These are phyloP conservation scores for Amblyopsis rosae DNA, from an alignment of 2,113 vertebrate species.

Conservation along the genomic window DNA sequence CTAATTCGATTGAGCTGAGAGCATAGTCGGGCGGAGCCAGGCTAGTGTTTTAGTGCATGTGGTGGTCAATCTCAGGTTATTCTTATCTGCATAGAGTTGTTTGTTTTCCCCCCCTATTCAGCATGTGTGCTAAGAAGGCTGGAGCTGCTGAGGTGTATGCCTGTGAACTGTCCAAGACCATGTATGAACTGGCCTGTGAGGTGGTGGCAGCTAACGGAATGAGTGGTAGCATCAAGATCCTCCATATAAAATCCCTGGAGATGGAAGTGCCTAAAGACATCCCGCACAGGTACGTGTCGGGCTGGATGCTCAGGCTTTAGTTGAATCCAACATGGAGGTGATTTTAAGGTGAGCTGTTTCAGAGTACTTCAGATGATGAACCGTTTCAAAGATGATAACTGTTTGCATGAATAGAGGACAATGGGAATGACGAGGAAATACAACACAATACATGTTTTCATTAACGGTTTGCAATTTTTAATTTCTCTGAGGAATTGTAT, in stretches of 20 bases:
- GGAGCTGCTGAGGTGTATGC: constrained; percentile 88
- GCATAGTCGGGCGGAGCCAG: no score
- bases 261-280: constrained; percentile 91
- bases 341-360: no score
- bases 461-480: not conserved
- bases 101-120: constrained; percentile 53
- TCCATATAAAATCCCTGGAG: constrained; percentile 94
- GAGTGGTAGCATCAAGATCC: constrained; percentile 83
- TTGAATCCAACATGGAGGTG: no score
- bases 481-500: not conserved
- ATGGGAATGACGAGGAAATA: not conserved
- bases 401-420: no score
- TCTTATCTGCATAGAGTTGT: not conserved
- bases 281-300: constrained; percentile 81
- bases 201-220: constrained; percentile 89
- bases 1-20: no score
- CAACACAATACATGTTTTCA: not conserved
- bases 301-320: not conserved
- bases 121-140: constrained; percentile 94
- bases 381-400: no score
- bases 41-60: no score
- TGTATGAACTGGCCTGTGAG: constrained; percentile 93
- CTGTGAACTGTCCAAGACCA: constrained; percentile 96
- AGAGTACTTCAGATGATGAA: no score
- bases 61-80: not conserved